Evolutionary conservation across 1,140 invertebrate species (phyloP).

Genomic region (Telenomus remus): DNA sequence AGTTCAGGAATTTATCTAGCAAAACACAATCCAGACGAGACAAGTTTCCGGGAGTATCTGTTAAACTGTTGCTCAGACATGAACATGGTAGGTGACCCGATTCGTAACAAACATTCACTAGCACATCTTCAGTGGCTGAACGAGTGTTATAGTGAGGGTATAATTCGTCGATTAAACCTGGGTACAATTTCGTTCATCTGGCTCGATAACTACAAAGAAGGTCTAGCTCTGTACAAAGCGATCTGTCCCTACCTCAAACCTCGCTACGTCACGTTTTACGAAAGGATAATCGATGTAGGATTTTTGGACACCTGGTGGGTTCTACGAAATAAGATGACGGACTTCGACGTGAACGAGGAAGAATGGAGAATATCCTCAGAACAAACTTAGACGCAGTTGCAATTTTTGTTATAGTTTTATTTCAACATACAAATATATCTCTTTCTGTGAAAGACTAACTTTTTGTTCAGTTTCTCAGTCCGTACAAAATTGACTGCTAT

Average conservation of each 20-base stretch:
- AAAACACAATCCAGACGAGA: slow-evolving; percentile 81
- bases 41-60: slow-evolving; percentile 78
- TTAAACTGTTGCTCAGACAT: slow-evolving; percentile 79
- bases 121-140: slow-evolving; percentile 80
- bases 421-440: slow-evolving; percentile 25
- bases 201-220: slow-evolving; percentile 80
- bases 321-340: slow-evolving; percentile 81
- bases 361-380: slow-evolving; percentile 25
- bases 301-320: slow-evolving; percentile 85
- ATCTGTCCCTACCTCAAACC: slow-evolving; percentile 84
- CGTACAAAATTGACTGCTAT: background rate
- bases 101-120: slow-evolving; percentile 81
- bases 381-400: background rate
- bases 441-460: slow-evolving; percentile 40
- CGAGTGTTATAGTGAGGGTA: slow-evolving; percentile 80
- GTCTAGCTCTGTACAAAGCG: slow-evolving; percentile 82
- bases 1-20: slow-evolving; percentile 70
- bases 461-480: slow-evolving; percentile 11
- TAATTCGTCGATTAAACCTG: slow-evolving; percentile 80
- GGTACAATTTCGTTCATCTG: slow-evolving; percentile 86
- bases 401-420: slow-evolving; percentile 44
- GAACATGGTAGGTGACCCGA: slow-evolving; percentile 79
- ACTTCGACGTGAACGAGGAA: slow-evolving; percentile 85
- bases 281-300: slow-evolving; percentile 86
- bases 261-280: slow-evolving; percentile 77